Conservation (phyloP, 2,113 vertebrate species). For the Canis aureus region DNA sequence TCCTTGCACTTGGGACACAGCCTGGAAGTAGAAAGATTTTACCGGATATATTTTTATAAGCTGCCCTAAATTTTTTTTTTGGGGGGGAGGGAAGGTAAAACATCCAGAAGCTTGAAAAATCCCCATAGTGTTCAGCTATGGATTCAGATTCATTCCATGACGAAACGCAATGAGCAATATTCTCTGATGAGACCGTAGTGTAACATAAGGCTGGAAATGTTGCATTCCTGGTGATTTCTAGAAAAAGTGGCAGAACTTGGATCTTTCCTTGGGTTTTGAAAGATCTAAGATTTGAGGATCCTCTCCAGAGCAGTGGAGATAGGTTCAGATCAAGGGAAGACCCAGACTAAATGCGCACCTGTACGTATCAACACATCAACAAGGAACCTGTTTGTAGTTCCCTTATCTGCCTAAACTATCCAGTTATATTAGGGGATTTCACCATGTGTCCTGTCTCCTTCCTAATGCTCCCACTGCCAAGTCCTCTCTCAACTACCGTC, state of each 20-base stretch:
- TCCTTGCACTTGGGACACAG: not conserved
- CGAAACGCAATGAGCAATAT: not conserved
- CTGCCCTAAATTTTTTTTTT: not conserved
- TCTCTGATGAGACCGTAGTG: not conserved
- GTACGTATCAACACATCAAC: not conserved
- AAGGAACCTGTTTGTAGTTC: not conserved
- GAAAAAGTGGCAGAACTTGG: not conserved
- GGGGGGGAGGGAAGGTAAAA: not conserved
- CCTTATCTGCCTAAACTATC: not conserved
- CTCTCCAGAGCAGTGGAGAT: not conserved
- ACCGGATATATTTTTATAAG: not conserved
- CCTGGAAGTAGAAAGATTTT: not conserved
- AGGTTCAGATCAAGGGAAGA: not conserved
- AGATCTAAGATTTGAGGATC: not conserved
- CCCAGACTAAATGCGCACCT: not conserved
- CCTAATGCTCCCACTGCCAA: not conserved
- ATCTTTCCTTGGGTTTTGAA: conserved; percentile 7
- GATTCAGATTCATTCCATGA: not conserved
- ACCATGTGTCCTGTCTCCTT: not conserved
- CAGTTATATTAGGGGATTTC: not conserved
- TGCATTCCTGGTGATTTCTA: conserved; percentile 29
- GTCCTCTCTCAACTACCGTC: not conserved
- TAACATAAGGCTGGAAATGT: not conserved
- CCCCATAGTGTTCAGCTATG: not conserved
- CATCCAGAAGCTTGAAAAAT: not conserved